Evolutionary conservation across 2,113 vertebrate genomes (phyloP).

Genomic region (Muntiacus reevesi): DNA sequence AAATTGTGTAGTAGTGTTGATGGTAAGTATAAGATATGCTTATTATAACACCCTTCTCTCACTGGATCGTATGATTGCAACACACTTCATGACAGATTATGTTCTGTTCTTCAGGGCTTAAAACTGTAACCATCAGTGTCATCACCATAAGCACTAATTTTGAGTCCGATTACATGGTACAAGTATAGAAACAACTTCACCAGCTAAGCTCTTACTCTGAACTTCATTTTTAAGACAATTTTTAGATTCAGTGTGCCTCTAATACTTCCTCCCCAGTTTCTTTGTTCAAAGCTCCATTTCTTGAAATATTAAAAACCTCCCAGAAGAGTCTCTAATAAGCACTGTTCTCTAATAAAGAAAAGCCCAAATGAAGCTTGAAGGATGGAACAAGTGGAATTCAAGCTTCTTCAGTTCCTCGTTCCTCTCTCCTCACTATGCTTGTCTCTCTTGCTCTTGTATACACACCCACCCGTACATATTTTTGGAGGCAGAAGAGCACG

Average conservation of each 20-base stretch:
- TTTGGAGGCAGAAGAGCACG: slow-evolving; percentile 56
- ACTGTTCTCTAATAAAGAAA: not conserved
- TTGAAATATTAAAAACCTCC: not conserved
- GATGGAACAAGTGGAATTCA: not conserved
- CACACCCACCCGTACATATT: slow-evolving; percentile 44
- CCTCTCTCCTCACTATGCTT: not conserved
- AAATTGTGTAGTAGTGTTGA: not conserved
- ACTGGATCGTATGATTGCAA: not conserved
- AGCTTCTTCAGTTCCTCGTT: not conserved
- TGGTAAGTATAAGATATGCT: not conserved
- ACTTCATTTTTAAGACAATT: not conserved
- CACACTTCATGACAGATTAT: not conserved
- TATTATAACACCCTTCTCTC: not conserved
- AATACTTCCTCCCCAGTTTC: not conserved
- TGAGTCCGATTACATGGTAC: not conserved
- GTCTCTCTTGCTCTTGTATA: not conserved
- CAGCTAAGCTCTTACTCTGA: not conserved
- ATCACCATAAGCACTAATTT: not conserved
- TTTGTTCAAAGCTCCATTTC: not conserved
- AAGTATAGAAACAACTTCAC: not conserved
- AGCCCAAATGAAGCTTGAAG: not conserved
- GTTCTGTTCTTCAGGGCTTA: not conserved
- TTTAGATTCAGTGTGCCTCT: not conserved
- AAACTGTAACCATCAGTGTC: not conserved
- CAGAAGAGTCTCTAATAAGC: not conserved